Conservation (phyloP, 2,113 vertebrate genomes). For the Carassius gibelio region DNA sequence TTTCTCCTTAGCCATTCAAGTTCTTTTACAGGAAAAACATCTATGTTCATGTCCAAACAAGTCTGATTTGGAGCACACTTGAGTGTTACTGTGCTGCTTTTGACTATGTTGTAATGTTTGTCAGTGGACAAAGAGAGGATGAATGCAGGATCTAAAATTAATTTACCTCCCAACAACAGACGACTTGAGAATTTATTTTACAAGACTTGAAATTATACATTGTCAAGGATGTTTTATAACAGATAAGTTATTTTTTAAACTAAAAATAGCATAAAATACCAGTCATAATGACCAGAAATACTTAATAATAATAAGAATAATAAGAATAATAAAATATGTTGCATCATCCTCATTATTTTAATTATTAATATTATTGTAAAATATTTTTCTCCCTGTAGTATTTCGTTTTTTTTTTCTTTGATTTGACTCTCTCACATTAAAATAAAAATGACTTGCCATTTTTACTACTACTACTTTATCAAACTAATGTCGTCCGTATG, state of each 20-base stretch:
- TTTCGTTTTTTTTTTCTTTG: too few relatives aligned
- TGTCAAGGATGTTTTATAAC: neutral
- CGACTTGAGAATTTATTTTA: neutral
- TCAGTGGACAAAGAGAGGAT: neutral
- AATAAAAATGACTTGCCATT: too few relatives aligned
- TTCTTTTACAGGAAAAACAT: neutral
- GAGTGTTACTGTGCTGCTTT: neutral
- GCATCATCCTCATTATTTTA: neutral
- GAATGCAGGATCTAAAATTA: neutral
- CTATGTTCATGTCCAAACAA: neutral
- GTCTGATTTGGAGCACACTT: neutral
- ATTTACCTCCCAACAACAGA: neutral
- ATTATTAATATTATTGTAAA: neutral
- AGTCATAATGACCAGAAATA: neutral
- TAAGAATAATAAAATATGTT: neutral
- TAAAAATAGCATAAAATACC: neutral
- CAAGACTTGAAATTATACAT: neutral
- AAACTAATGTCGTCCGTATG: neutral
- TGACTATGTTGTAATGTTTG: neutral
- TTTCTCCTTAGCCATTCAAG: neutral
- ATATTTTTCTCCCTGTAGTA: too few relatives aligned
- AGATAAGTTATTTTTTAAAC: neutral
- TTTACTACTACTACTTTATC: too few relatives aligned
- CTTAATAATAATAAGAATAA: neutral
- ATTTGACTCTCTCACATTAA: too few relatives aligned